These are phyloP conservation scores for Mastomys natalensis DNA, from an alignment of 2,113 vertebrate species.

Conservation along the genomic window DNA sequence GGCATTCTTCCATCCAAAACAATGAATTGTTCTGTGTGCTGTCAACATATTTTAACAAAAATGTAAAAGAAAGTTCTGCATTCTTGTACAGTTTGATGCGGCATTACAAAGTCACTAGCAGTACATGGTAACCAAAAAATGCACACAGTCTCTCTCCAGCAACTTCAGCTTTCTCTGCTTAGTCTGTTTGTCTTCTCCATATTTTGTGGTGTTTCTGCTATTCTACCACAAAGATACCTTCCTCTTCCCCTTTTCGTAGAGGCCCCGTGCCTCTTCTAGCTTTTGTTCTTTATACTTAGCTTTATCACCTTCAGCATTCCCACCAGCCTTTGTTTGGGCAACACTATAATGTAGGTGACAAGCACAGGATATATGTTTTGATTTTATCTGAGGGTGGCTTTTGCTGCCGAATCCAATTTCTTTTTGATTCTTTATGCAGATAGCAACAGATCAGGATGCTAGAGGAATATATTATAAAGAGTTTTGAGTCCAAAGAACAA, in stretches of 20 bases:
- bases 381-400: background rate
- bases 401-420: background rate
- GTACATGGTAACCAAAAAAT: background rate
- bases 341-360: background rate
- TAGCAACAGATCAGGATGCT: constrained; percentile 21
- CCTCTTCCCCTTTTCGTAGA: background rate
- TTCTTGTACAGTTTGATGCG: background rate
- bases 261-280: background rate
- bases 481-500: constrained; percentile 27
- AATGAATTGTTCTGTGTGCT: background rate
- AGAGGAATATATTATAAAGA: background rate
- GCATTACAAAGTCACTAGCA: background rate
- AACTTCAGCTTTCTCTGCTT: background rate
- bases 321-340: background rate
- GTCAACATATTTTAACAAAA: background rate
- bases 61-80: background rate
- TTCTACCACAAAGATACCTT: background rate
- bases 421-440: constrained; percentile 30
- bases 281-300: background rate
- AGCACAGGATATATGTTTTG: background rate
- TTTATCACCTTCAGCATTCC: background rate
- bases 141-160: background rate
- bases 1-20: background rate
- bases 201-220: background rate
- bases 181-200: background rate